A percentile compares a stretch with the other conserved stretches of the same genome.
Evolutionary conservation across 2,797 vertebrate species (phyloP).

Genomic region (Hemitrygon akajei): DNA sequence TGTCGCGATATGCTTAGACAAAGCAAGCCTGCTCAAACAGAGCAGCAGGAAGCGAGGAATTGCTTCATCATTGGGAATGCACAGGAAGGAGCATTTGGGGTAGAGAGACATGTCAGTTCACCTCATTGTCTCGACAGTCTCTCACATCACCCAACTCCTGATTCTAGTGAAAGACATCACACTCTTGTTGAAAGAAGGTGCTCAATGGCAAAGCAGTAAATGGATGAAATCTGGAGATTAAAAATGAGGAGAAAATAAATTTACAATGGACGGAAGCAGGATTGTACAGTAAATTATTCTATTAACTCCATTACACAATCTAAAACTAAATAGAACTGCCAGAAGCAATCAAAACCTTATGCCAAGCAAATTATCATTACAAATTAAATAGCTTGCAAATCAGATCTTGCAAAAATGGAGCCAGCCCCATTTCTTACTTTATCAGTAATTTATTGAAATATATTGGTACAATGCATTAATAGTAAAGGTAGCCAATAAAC

Average conservation of each 20-base stretch:
- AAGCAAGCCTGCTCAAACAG: not conserved
- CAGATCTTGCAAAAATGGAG: not conserved
- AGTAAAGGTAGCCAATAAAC: not conserved
- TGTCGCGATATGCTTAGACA: not conserved
- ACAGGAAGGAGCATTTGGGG: not conserved
- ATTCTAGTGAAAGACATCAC: not conserved
- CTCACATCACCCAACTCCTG: not conserved
- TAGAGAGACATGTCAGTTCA: not conserved
- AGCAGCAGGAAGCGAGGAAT: not conserved
- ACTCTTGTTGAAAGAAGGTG: not conserved
- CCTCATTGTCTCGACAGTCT: not conserved
- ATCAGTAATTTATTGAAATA: not conserved
- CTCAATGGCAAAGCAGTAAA: not conserved
- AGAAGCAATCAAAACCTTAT: not conserved
- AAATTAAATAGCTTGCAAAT: not conserved
- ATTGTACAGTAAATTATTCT: not conserved
- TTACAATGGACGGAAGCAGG: not conserved
- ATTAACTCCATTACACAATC: not conserved
- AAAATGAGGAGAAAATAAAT: not conserved
- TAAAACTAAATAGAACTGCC: not conserved
- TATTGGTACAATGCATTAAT: not conserved
- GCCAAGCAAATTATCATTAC: not conserved
- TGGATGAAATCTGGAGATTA: not conserved
- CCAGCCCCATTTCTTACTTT: not conserved
- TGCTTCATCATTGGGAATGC: no score